phyloP scores from a whole-genome alignment of 2,113 vertebrate genomes.

The Taurulus bubalis region DNA sequence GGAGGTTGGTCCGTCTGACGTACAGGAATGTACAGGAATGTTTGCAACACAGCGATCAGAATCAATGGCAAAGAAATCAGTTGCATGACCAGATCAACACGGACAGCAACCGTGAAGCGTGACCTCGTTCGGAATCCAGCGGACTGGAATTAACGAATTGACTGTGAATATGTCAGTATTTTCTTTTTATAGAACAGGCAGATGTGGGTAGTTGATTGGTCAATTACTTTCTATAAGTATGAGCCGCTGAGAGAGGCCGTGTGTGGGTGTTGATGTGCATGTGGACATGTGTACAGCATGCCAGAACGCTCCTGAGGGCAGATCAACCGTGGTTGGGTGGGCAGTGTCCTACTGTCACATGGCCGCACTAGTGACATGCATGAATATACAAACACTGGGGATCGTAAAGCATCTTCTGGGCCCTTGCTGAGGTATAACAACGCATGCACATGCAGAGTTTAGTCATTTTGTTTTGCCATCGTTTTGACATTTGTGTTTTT shows the following conservation, averaged over 20 bases:
- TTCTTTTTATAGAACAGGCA: constrained; percentile 10
- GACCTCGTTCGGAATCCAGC: constrained; percentile 1
- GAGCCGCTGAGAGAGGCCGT: background rate
- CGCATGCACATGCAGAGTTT: too few species aligned
- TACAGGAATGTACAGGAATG: background rate
- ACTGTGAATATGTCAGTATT: constrained; percentile 7
- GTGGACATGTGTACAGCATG: constrained; percentile 34
- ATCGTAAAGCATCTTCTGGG: background rate
- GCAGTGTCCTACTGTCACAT: constrained; percentile 23
- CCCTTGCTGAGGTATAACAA: background rate
- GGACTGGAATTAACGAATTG: constrained; percentile 23
- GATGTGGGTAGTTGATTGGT: constrained; percentile 10
- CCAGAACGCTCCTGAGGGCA: constrained; percentile 33
- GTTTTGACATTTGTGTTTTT: background rate
- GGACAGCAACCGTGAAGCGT: background rate
- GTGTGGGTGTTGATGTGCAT: background rate
- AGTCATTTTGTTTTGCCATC: too few species aligned
- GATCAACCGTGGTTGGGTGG: constrained; percentile 53
- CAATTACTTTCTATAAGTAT: background rate
- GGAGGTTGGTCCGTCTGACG: too few species aligned
- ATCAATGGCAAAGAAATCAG: background rate
- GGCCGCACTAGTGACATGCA: constrained; percentile 14
- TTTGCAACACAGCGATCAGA: background rate
- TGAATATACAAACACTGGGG: constrained; percentile 1
- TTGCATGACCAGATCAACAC: background rate